These are phyloP conservation scores for Dendrocincla fuliginosa DNA, from an alignment of 2,797 vertebrate genomes.

Conservation along the genomic window DNA sequence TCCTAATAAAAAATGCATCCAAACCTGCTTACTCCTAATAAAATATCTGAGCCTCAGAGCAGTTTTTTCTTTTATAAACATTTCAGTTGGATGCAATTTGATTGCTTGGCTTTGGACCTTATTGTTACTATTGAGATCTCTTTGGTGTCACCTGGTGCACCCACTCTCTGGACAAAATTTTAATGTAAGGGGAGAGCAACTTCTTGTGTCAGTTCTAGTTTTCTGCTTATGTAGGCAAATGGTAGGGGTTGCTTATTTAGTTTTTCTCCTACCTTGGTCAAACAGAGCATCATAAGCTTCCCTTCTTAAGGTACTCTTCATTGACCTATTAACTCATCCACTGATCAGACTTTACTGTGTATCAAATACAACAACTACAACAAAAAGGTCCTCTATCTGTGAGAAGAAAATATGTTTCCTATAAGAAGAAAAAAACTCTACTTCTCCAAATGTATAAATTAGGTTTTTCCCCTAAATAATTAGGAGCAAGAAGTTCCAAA, in stretches of 20 bases:
- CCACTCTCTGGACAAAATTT: background rate
- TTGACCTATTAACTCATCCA: background rate
- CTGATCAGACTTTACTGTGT: background rate
- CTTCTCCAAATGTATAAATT: background rate
- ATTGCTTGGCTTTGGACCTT: background rate
- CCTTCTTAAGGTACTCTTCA: background rate
- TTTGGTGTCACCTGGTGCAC: background rate
- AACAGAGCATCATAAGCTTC: background rate
- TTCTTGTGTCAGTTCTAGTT: background rate
- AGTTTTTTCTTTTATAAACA: background rate
- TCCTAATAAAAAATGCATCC: background rate
- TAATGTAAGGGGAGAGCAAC: background rate
- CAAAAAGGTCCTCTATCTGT: background rate
- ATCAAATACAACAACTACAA: constrained; percentile 32
- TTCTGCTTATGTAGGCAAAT: background rate
- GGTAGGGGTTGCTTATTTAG: background rate
- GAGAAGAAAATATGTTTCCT: background rate
- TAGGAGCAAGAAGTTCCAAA: background rate
- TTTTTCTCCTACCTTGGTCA: background rate
- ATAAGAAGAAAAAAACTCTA: background rate
- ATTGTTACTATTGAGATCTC: background rate
- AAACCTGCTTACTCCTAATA: background rate
- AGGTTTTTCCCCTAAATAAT: background rate
- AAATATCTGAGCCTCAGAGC: background rate
- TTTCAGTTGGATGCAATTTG: background rate